Evolutionary conservation across 2,888 invertebrate genomes (phyloP), one percentile per base, ranked within the genome.

Genomic region (Eremobia ochroleuca): DNA sequence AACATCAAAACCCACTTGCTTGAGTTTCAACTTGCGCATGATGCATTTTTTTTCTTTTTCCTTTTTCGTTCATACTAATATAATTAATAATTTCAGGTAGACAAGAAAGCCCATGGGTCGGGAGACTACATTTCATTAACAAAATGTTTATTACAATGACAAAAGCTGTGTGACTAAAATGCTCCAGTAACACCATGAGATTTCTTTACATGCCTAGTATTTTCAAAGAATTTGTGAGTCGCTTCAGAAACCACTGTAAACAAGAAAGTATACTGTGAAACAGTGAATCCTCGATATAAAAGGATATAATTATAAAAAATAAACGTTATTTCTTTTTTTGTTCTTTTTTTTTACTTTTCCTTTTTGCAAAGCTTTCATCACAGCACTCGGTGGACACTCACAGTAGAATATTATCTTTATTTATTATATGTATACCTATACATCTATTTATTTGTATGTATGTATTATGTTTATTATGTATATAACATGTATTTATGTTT

Each of bases 41-140:
- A 75, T 85, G 91, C 92, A 89, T 91, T 90, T 90, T 92, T 92
- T 92, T 92, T 91, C 87, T 92, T 93, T 82, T 94, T 91, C 88
- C 91, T 89, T 90, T 94, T 96, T 94, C 94, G 96, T 96, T 96
- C 95, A 94, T 96, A 97, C 97, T 97, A 97, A 97, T 97, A 93
- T 94, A 96, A 95, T 96, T 96, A 96, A 96, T 95, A 95, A 95
- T 96, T 96, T 97, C 97, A 96, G 97, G 96, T 96, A 95, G 94
- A 94, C 95, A 90, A 95, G 96, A 95, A 96, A 95, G 82, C 96
- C 96, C 96, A 92, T 93, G 96, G 96, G 94, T 96, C 96, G 96
- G 96, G 96, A 95, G 96, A 94, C 94, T 95, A 93, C 96, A 95
- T 95, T 94, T 93, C 92, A 94, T 94, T 96, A 95, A 96, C 94